Evolutionary conservation across 1,140 invertebrate genomes (phyloP).

Genomic region (Coptotermes formosanus): DNA sequence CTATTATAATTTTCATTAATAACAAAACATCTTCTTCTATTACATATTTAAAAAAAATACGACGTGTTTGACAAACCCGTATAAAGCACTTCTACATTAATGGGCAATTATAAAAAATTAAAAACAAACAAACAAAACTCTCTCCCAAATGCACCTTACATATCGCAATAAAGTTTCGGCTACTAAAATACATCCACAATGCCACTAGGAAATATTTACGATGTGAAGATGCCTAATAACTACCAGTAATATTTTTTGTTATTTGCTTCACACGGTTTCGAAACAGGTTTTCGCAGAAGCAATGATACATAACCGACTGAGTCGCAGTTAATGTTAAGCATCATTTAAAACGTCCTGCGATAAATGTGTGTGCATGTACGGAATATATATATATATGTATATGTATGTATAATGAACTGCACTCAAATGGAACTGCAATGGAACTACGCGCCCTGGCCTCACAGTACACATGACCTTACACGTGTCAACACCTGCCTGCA

Average conservation of each 20-base stretch:
- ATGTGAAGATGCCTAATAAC: conserved; percentile 25
- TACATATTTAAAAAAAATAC: no score
- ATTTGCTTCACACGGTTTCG: background rate
- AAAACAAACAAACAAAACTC: no score
- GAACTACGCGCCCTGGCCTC: background rate
- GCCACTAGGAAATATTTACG: conserved; percentile 13
- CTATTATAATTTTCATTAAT: no score
- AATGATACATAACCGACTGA: background rate
- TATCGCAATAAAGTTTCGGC: no score
- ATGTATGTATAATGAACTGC: background rate
- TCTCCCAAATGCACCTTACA: no score
- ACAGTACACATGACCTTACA: background rate
- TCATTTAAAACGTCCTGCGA: background rate
- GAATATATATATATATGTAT: background rate
- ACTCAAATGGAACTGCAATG: no score
- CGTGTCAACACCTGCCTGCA: background rate
- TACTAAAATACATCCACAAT: background rate
- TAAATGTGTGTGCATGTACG: background rate
- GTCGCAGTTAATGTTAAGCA: background rate
- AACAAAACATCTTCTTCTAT: no score
- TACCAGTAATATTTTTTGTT: conserved; percentile 18
- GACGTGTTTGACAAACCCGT: no score
- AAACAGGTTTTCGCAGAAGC: conserved; percentile 25
- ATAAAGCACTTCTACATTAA: no score
- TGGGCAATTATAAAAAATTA: no score